phyloP scores from a whole-genome alignment of 2,888 invertebrate species.

The Euplexia lucipara region DNA sequence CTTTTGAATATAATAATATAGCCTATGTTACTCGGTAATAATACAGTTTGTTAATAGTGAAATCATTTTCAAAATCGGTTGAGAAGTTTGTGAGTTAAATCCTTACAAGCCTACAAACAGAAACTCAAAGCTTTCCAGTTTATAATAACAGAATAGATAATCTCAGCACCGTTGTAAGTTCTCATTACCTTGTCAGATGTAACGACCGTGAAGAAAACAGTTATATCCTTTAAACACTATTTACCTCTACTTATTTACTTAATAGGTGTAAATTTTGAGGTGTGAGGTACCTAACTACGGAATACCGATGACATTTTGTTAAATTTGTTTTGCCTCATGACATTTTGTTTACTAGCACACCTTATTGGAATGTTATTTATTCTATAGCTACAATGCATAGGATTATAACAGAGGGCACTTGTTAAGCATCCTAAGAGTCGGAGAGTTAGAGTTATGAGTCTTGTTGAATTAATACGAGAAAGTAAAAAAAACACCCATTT shows the following conservation, averaged over 20 bases:
- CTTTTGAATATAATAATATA: too few relatives aligned
- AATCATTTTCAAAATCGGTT: too few relatives aligned
- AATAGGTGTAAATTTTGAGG: conserved; percentile 33
- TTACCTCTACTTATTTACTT: conserved; percentile 28
- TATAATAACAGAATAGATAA: too few relatives aligned
- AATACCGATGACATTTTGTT: conserved; percentile 13
- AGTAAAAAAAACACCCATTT: too few relatives aligned
- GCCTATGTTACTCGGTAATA: too few relatives aligned
- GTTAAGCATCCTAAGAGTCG: not conserved
- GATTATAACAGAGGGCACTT: conserved; percentile 1
- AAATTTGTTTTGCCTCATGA: conserved; percentile 6
- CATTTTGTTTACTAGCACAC: conserved; percentile 13
- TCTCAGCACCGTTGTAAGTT: conserved; percentile 33
- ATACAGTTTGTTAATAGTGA: too few relatives aligned
- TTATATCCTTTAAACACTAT: conserved; percentile 33
- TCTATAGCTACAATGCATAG: not conserved
- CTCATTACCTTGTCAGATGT: conserved; percentile 9
- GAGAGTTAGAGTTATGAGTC: not conserved
- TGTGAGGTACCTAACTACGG: conserved; percentile 1
- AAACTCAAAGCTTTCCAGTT: too few relatives aligned
- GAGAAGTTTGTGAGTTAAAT: conserved; percentile 11
- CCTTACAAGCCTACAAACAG: too few relatives aligned
- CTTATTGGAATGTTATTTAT: not conserved
- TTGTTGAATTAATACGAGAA: too few relatives aligned
- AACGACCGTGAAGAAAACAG: conserved; percentile 27